Evolutionary conservation across 2,113 vertebrate genomes (phyloP).

Genomic region (Apteryx mantelli): DNA sequence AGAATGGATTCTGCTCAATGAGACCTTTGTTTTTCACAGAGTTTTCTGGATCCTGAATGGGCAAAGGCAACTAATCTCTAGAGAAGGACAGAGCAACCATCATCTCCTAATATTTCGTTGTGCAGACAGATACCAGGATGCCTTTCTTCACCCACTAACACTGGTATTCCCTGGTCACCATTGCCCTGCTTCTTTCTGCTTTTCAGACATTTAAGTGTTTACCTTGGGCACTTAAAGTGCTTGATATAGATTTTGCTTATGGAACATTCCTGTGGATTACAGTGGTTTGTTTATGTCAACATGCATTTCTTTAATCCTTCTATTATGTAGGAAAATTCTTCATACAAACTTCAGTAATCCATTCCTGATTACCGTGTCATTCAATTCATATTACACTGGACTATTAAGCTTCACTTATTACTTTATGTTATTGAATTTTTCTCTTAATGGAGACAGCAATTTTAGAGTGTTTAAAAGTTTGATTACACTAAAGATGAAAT

Average conservation of each 20-base stretch:
- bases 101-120: background rate
- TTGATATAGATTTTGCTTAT: background rate
- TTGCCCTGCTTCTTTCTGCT: background rate
- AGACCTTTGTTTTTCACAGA: background rate
- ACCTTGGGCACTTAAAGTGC: background rate
- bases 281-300: background rate
- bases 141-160: background rate
- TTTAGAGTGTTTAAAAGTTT: background rate
- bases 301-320: background rate
- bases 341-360: background rate
- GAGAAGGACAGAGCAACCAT: background rate
- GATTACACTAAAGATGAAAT: background rate
- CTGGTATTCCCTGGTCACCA: background rate
- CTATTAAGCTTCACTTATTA: background rate
- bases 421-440: background rate
- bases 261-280: background rate
- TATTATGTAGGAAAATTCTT: background rate
- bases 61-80: background rate
- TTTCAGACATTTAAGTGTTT: background rate
- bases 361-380: background rate
- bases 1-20: background rate
- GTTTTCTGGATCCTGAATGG: background rate
- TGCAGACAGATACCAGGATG: background rate
- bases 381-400: background rate
- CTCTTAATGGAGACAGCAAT: background rate